Base-by-base conservation (phyloP, 2,888 invertebrate species). In the Globia sparganii region DNA sequence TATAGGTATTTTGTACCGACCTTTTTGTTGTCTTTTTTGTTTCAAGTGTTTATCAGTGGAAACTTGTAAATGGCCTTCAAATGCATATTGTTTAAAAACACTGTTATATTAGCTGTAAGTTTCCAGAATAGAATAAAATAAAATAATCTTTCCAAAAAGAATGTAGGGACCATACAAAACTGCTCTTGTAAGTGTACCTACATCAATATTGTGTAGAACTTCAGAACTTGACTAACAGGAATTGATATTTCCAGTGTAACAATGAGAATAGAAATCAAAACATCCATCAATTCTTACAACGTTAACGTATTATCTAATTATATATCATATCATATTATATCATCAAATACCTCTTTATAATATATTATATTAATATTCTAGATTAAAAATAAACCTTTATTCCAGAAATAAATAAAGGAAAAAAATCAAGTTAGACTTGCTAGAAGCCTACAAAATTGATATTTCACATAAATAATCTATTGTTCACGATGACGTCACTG, bases 401-500 rank as follows among this genome's bases (percentile, higher is more conserved):
- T 65, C 11, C 37, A 28, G 43, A n/a, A 34, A 56, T 61, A 46
- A 9, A 53, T 2, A 43, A 0, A 11, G 4, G 4, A 75, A 6
- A 18, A 13, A 5, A 15, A 21, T 31, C 25, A n/a, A 77, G 25
- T 56, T 25, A 69, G 15, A 34, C 34, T 79, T 28, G 13, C 28
- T 49, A 40, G 37, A 53, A 53, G 21, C 34, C 40, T 37, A 28
- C 28, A 49, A 53, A 43, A 75, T 56, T 64, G 6, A 65, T 65
- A 61, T 68, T 72, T 46, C 37, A 58, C 64, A 49, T 49, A 43
- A 61, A 21, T 18, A 59, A 53, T 64, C 69, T 64, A 58, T 72
- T 65, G 34, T 59, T 72, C 28, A 78, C 56, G 74, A 84, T 86
- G 85, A 88, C 87, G 88, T 87, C 87, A 86, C 53, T 18, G 25